These are phyloP conservation scores for Amblyjoppa fuscipennis DNA, from an alignment of 2,888 invertebrate species.

Conservation along the genomic window DNA sequence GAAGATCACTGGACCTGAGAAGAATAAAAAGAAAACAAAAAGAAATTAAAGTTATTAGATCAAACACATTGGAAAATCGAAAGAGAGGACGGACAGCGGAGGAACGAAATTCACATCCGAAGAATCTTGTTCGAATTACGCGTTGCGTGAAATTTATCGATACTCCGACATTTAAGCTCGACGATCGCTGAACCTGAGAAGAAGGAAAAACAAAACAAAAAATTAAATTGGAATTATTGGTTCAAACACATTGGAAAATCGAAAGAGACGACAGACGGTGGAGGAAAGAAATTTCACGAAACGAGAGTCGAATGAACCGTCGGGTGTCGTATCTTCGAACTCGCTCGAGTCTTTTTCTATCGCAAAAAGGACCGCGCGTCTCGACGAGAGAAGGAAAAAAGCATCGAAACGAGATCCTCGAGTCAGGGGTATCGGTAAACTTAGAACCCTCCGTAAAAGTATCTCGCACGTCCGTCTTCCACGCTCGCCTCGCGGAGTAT, in stretches of 20 bases:
- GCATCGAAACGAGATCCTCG: neutral
- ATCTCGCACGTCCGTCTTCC: conserved; percentile 5
- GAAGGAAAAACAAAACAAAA: neutral
- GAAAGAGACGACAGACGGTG: neutral
- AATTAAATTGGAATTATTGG: neutral
- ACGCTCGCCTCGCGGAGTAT: neutral
- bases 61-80: neutral
- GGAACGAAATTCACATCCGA: neutral
- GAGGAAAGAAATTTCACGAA: neutral
- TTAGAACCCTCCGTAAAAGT: conserved; percentile 1
- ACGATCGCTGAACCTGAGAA: neutral
- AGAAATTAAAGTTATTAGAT: neutral
- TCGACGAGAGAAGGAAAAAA: conserved; percentile 2
- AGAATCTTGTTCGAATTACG: conserved; percentile 33
- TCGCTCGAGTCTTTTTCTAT: neutral
- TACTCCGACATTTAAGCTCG: neutral
- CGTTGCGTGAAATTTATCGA: conserved; percentile 13
- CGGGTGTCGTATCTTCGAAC: neutral
- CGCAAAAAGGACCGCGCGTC: neutral
- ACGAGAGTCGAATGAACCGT: neutral
- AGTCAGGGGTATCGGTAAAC: conserved; percentile 7
- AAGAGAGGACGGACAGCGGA: neutral
- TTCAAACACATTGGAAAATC: neutral
- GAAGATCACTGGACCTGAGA: neutral
- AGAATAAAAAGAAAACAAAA: neutral